Percentiles rank a stretch among this genome's conserved stretches.
Conservation (phyloP, 35 echinoderm and acorn worm genomes). For the Apostichopus parvimensis region DNA sequence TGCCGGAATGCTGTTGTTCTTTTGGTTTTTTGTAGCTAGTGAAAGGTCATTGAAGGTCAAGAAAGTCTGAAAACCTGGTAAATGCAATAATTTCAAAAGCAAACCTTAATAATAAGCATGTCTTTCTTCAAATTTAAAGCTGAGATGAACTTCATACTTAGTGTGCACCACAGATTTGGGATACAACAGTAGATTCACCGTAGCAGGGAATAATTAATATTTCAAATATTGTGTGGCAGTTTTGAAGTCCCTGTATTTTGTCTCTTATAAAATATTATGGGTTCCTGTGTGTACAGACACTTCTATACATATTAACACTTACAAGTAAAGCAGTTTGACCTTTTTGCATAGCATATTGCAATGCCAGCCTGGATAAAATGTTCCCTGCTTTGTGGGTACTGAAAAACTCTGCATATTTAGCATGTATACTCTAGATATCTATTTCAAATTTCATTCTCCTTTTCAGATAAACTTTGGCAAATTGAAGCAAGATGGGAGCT, state of each 20-base stretch:
- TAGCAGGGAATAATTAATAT: no score
- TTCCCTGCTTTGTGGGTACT: not conserved
- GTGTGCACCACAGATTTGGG: not conserved
- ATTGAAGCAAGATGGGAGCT: constrained; percentile 17
- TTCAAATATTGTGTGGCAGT: no score
- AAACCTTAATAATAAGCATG: not conserved
- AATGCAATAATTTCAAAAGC: not conserved
- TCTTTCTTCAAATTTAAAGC: not conserved
- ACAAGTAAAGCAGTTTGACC: no score
- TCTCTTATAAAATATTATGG: no score
- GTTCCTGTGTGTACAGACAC: no score
- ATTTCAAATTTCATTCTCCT: not conserved
- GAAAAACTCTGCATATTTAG: not conserved
- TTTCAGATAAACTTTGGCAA: not conserved
- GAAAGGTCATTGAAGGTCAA: not conserved
- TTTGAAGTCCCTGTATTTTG: no score
- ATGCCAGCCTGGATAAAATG: no score
- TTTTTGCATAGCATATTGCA: no score
- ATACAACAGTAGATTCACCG: not conserved
- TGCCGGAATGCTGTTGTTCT: not conserved
- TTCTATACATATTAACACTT: no score
- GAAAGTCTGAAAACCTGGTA: not conserved
- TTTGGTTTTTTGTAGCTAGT: not conserved
- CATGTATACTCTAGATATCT: not conserved
- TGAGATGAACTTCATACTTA: not conserved